phyloP scores from a whole-genome alignment of 2,113 vertebrate species.

The Bubalus kerabau region DNA sequence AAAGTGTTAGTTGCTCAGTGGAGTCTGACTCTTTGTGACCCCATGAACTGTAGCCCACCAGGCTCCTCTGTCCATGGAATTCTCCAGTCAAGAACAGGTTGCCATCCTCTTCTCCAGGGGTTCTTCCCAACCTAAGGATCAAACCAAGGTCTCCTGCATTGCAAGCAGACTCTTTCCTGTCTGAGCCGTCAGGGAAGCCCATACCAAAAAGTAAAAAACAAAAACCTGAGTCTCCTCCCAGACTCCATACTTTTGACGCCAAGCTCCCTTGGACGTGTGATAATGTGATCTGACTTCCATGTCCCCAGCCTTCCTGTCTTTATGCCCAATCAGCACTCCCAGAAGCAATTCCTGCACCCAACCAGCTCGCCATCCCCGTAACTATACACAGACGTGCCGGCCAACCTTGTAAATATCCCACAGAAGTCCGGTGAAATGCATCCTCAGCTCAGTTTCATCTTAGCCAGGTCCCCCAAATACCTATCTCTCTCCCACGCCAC shows the following conservation, averaged over 20 bases:
- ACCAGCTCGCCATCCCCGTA: fast-evolving
- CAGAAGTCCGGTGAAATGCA: neutral
- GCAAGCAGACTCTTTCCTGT: neutral
- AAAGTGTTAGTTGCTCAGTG: neutral
- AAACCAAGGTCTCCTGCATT: neutral
- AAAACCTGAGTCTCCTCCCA: neutral
- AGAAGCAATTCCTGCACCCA: neutral
- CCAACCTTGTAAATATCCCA: neutral
- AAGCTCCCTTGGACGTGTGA: neutral
- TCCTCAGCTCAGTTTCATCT: neutral
- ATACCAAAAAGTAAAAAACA: neutral
- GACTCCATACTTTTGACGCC: fast-evolving
- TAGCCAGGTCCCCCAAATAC: neutral
- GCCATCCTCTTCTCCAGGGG: neutral
- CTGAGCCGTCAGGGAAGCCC: neutral
- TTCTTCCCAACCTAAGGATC: neutral
- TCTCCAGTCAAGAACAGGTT: neutral
- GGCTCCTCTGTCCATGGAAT: neutral
- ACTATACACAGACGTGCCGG: neutral
- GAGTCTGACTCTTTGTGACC: neutral
- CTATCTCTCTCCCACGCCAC: neutral
- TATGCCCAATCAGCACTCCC: fast-evolving
- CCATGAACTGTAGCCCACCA: neutral
- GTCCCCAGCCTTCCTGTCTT: neutral
- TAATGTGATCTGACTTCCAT: neutral